Evolutionary conservation across 2,888 invertebrate genomes (phyloP), one percentile per base, ranked within the genome.

Genomic region (Apantesis nais): DNA sequence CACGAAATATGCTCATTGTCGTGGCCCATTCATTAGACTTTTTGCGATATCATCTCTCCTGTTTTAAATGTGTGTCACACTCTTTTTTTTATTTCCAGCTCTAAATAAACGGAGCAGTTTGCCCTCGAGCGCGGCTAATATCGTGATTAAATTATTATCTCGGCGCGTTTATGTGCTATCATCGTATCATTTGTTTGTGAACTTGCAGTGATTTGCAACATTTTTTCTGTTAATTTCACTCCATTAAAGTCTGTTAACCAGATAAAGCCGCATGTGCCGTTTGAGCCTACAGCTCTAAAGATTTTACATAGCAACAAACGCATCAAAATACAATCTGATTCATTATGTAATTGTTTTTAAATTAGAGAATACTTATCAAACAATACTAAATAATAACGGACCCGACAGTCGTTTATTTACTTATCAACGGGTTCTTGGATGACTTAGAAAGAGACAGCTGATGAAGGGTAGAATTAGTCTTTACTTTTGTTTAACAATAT

Each of bases 1-100:
- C 93, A 92, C 92, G 91, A 88, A 92, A 93, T 90, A 90, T 88
- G 87, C 88, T 90, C 92, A 90, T 92, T 90, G 91, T 88, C 84
- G 80, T 81, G 86, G 89, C 89, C 87, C 90, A 93, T 93, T 93
- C 90, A 91, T 92, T 93, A 90, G 86, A 86, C 82, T 91, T 90
- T 91, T 92, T 90, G 86, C 87, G 84, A 88, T 87, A 82, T 86
- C 86, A 89, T 90, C 90, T 89, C 85, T 86, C 85, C 86, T 88
- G 86, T 89, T 87, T 88, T 87, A 86, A 89, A 93, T 93, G 89
- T 93, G 82, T 92, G 92, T 89, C 92, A 87, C 85, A 85, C 84
- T 86, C 86, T 86, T 90, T 88, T 84, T 84, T 82, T 83, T 84
- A 84, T 85, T 82, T 88, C 83, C 86, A 83, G 83, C 82, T 85